Evolutionary conservation across 2,113 vertebrate species (phyloP).

Genomic region (Beaufortia kweichowensis): DNA sequence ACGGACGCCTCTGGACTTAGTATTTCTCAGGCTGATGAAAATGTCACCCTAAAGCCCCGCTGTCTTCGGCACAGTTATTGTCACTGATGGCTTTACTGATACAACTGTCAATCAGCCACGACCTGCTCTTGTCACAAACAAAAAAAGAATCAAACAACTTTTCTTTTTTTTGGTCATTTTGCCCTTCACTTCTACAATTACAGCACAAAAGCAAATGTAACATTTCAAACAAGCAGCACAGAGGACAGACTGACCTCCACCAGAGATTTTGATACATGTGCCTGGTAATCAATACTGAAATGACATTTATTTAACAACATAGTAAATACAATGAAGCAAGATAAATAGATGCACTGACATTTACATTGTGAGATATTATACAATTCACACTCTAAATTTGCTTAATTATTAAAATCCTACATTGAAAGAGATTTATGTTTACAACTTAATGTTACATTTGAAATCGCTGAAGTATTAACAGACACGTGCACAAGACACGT

Average conservation of each 20-base stretch:
- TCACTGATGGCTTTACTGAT: constrained; percentile 16
- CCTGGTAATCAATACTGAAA: constrained; percentile 12
- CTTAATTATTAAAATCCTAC: too few species aligned
- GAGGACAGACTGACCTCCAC: constrained; percentile 3
- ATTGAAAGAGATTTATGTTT: too few species aligned
- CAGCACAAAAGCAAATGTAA: constrained; percentile 16
- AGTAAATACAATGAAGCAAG: neutral
- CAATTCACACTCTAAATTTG: too few species aligned
- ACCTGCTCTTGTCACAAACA: neutral
- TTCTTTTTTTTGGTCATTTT: neutral
- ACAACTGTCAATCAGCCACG: constrained; percentile 36
- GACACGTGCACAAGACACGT: too few species aligned
- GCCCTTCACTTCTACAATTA: neutral
- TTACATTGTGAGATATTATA: too few species aligned
- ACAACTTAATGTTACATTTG: too few species aligned
- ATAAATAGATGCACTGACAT: too few species aligned
- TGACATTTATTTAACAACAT: neutral
- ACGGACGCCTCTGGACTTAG: neutral
- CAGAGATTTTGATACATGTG: neutral
- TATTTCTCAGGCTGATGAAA: constrained; percentile 6
- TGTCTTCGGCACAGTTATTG: constrained; percentile 11
- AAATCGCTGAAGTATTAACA: too few species aligned
- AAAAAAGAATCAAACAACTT: neutral
- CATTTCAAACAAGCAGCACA: constrained; percentile 1
- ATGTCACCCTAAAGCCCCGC: constrained; percentile 25